Base-by-base conservation (phyloP, 2,888 invertebrate genomes). In the Seira ritae region DNA sequence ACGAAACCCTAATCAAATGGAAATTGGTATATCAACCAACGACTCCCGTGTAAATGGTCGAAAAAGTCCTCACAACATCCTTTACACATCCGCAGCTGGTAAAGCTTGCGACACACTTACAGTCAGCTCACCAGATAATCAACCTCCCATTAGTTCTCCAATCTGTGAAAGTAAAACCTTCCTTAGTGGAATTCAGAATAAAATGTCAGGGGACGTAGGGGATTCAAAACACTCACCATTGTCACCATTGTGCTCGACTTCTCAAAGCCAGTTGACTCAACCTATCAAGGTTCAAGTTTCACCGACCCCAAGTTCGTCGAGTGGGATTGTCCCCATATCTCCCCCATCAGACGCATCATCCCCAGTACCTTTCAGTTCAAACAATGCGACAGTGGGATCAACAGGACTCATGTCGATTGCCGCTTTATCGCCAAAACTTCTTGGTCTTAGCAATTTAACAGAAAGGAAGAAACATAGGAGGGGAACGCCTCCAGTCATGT, bases 1-100 rank as follows among this genome's bases (percentile, higher is more conserved):
- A 46, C 79, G 77, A 67, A 84, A 88, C 75, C 86, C 86, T 17
- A 88, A 86, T 50, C 85, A 87, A 55, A 46, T 81, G 31, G 85
- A 85, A n/a, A 66, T 86, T 6, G 75, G 82, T 20, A 84, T 88
- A 69, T 86, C 87, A 22, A 79, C 86, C 10, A 87, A 87, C 84
- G 87, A 88, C 82, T 86, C 87, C 12, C 62, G 88, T 19, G 87
- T 88, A 10, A 88, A 88, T 72, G 87, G 86, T 15, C 81, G 88
- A 60, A 88, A 85, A 69, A 87, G 85, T 75, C 86, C 86, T 8
- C 73, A 81, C 22, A 73, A 69, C 62, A 76, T 77, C 12, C 60
- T 87, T 37, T 88, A 86, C 69, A 84, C 86, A 0, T 84, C 82
- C 24, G 87, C 88, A 3, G 55, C 73, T 15, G 87, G 85, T 31